These are phyloP conservation scores for Loriculus beryllinus DNA, from an alignment of 2,797 vertebrate genomes.

Conservation along the genomic window DNA sequence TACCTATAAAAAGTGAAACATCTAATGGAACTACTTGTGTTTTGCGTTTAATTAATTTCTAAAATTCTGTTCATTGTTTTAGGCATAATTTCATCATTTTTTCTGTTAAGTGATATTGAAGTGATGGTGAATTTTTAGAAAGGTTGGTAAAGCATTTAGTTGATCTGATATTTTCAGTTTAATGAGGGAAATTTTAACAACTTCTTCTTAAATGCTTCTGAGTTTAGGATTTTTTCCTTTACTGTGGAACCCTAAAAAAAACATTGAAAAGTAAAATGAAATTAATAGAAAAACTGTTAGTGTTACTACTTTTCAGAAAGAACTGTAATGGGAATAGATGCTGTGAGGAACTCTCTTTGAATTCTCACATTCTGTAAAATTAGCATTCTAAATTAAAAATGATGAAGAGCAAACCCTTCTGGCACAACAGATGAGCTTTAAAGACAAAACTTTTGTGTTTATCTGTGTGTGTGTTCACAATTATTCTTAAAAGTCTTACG, in stretches of 20 bases:
- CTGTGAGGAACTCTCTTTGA: neutral
- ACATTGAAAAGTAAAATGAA: neutral
- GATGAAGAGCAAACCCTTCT: conserved; percentile 1
- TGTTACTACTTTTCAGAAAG: neutral
- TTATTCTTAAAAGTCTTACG: neutral
- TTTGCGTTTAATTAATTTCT: neutral
- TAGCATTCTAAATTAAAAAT: conserved; percentile 20
- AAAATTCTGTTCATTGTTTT: neutral
- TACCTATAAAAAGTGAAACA: neutral
- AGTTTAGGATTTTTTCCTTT: neutral
- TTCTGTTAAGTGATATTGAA: neutral
- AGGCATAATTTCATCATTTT: fast-evolving
- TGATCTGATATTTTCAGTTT: neutral
- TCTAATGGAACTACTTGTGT: neutral
- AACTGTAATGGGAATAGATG: neutral
- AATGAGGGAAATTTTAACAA: neutral
- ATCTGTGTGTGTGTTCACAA: neutral
- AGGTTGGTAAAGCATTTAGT: neutral
- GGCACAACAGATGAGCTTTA: conserved; percentile 9
- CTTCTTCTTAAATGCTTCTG: neutral
- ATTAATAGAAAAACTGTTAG: neutral
- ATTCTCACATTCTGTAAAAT: conserved; percentile 16
- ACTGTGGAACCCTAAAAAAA: neutral
- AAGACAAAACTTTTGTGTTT: neutral
- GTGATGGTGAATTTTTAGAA: neutral